Evolutionary conservation across 2,797 vertebrate genomes (phyloP), one percentile per base, ranked within the genome.

Genomic region (Pipistrellus pygmaeus): DNA sequence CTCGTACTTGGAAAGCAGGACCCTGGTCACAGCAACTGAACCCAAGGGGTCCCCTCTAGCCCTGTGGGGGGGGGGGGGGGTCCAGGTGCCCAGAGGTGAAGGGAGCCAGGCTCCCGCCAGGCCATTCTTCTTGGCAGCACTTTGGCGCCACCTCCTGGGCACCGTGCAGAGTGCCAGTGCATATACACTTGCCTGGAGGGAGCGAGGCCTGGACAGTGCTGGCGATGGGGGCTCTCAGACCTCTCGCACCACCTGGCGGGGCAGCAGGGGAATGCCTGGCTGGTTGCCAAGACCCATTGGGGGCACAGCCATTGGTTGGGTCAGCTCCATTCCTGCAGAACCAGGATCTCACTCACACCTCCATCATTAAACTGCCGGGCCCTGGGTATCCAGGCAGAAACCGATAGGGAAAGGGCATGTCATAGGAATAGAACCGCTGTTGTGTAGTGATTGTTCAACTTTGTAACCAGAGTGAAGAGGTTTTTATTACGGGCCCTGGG

Each of bases 71-170:
- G 9, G 66, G 35, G 4, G 46, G 6, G 38, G 9, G 71, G 23
- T 30, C 25, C 55, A 1, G 38, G 21, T 4, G 0, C 35, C 35
- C 30, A 12, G 30, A 55, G 66, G 41, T 1, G 5, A 8, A 78
- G 35, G 30, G 30, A 41, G 7, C 32, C 27, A 23, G 35, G 60
- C 12, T 6, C 66, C 21, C 11, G 2, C 3, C 12, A 21, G 60
- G 46, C 30, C 30, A 0, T 30, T 68, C 41, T 85, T 55, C 38
- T 77, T 38, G 66, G 57, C 14, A 23, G 89, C 41, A 6, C 86
- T 96, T 91, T 92, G 85, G 91, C 41, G 69, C 93, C 96, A 92
- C 87, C 96, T 93, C 3, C 93, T 94, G 97, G 97, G 2, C 0
- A 57, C 5, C 4, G 8, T 87, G 0, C 9, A 88, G 69, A 91